phyloP scores from a whole-genome alignment of 2,113 vertebrate genomes.

The Oryzias javanicus region DNA sequence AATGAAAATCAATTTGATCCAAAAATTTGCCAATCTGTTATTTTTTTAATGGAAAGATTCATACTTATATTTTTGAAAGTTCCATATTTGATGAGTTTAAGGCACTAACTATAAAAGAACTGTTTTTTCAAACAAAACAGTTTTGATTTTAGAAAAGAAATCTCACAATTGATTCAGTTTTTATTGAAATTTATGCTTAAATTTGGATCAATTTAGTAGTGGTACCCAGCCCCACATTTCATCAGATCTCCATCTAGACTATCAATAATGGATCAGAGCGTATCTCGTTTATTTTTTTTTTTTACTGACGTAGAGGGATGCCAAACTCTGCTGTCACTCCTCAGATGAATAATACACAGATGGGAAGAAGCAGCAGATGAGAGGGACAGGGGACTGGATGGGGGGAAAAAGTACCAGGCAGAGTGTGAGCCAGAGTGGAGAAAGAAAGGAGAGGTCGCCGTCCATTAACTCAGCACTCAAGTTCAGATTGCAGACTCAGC shows the following conservation, averaged over 20 bases:
- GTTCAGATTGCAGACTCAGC: constrained; percentile 69
- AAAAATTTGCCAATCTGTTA: no score
- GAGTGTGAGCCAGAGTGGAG: constrained; percentile 29
- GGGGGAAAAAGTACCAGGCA: constrained; percentile 23
- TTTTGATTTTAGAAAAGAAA: no score
- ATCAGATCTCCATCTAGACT: constrained; percentile 27
- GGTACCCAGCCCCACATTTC: no score
- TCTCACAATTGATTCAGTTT: no score
- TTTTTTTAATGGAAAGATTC: no score
- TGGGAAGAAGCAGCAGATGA: constrained; percentile 23
- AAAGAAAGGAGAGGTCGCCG: constrained; percentile 8
- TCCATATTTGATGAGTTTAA: no score
- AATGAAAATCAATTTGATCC: no score
- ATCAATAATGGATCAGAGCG: constrained; percentile 74
- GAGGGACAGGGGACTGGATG: constrained; percentile 43
- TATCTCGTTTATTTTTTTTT: constrained; percentile 54
- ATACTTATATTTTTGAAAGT: no score
- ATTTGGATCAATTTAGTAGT: no score
- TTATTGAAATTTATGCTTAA: no score
- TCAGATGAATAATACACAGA: constrained; percentile 79
- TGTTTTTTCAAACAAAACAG: no score
- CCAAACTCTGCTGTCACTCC: constrained; percentile 68
- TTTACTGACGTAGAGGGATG: constrained; percentile 49
- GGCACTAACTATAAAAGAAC: no score
- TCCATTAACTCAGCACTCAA: constrained; percentile 74